Conservation (phyloP, 2,113 vertebrate genomes). For the Channa maculata region DNA sequence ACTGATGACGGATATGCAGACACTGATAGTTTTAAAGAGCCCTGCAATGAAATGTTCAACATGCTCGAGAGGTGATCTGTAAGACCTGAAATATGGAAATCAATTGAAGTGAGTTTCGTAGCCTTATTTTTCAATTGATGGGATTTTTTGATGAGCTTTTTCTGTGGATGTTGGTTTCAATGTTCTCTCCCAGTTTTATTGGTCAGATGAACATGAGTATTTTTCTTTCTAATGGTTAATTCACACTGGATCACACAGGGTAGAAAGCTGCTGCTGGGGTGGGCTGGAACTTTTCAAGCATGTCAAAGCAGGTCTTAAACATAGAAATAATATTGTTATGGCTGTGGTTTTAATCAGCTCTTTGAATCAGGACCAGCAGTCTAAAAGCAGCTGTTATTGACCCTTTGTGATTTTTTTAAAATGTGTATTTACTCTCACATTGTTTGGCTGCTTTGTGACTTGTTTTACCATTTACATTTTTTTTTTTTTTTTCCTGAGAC, state of each 20-base stretch:
- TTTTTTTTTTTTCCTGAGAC: slow-evolving; percentile 60
- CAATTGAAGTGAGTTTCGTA: slow-evolving; percentile 36
- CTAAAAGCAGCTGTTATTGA: slow-evolving; percentile 8
- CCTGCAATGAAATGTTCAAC: background rate
- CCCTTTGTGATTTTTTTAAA: slow-evolving; percentile 23
- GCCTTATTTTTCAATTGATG: slow-evolving; percentile 52
- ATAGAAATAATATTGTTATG: slow-evolving; percentile 3
- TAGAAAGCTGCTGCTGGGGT: background rate
- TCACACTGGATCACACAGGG: slow-evolving; percentile 29
- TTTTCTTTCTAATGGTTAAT: slow-evolving; percentile 33
- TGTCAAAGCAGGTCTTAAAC: slow-evolving; percentile 20
- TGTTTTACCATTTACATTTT: slow-evolving; percentile 52
- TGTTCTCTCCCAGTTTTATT: slow-evolving; percentile 79
- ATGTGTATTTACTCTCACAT: slow-evolving; percentile 25
- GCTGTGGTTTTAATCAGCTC: slow-evolving; percentile 41
- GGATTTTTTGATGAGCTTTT: slow-evolving; percentile 52
- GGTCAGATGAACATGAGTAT: slow-evolving; percentile 74
- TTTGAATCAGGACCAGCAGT: background rate
- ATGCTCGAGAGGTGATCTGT: background rate
- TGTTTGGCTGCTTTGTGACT: slow-evolving; percentile 45
- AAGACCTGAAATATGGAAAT: slow-evolving; percentile 29
- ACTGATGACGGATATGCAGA: slow-evolving; percentile 11
- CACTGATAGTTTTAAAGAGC: slow-evolving; percentile 27
- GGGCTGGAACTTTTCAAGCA: background rate
- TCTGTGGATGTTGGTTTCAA: slow-evolving; percentile 62